Base-by-base conservation (phyloP, 2,888 invertebrate genomes). In the Caenorhabditis uteleia region DNA sequence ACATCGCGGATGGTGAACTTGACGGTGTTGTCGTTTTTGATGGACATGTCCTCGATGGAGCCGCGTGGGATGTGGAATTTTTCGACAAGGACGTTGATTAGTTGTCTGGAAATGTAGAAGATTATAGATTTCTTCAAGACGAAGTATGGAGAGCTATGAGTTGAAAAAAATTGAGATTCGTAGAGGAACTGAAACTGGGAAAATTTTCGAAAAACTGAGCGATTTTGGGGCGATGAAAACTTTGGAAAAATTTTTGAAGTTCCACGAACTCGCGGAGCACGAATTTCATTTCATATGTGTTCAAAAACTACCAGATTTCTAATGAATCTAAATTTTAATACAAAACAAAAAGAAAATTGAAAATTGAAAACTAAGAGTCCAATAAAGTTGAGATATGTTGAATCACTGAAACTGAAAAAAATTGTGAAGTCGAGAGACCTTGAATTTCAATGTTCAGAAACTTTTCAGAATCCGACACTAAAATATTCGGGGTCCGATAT, bases 1-100 rank as follows among this genome's bases (percentile, higher is more conserved):
- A 67, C 55, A 21, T 72, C 71, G 21, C 65, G 42, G 6, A 79
- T 69, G 20, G 64, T 67, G 48, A 79, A 79, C 10, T 69, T 60
- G 16, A 78, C 67, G 4, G 62, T 57, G 38, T 76, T 77, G 54
- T 78, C 77, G 21, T 76, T 70, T 26, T 64, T 59, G 14, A 77
- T 68, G 14, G 42, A 33, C 2, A 79, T 57, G 34, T 76, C 76
- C 27, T 64, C 59, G 12, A 71, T 49, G 14, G 59, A 56, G 16
- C 54, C 56, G 48, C 58, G 51, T 21, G 66, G 62, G 14, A 72
- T 69, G 16, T 46, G 42, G 44, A 67, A 67, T 4, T 51, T 33
- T 20, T 61, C 66, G 1, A 60, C 54, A 4, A 60, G 54, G 26
- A 45, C 20, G 26, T 55, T 55, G 1, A 55, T 45, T 2, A 60